Evolutionary conservation across 2,797 vertebrate species (phyloP).

Genomic region (Ptychobarbus kaznakovi): DNA sequence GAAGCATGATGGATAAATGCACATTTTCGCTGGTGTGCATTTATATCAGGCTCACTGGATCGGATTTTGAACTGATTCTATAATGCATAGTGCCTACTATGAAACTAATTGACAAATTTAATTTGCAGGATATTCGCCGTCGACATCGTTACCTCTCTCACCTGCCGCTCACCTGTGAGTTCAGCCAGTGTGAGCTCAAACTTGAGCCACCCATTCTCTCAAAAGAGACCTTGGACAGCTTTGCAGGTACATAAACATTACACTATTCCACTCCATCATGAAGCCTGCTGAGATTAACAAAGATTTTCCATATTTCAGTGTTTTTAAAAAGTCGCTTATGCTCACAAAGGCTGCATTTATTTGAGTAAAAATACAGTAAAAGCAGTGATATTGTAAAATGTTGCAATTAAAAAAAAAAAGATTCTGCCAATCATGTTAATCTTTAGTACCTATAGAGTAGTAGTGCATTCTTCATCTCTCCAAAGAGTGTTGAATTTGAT

Average conservation of each 20-base stretch:
- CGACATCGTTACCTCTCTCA: slow-evolving; percentile 94
- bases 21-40: too few relatives aligned
- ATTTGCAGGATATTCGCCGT: slow-evolving; percentile 89
- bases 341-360: neutral
- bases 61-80: neutral
- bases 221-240: slow-evolving; percentile 91
- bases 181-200: slow-evolving; percentile 95
- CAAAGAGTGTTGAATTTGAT: too few relatives aligned
- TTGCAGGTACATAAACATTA: slow-evolving; percentile 82
- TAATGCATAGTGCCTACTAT: neutral
- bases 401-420: too few relatives aligned
- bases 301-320: neutral
- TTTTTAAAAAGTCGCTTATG: neutral
- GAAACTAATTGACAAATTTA: neutral
- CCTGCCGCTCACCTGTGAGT: slow-evolving; percentile 96
- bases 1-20: neutral
- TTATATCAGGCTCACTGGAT: neutral
- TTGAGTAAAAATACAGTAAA: neutral
- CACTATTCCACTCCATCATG: neutral
- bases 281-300: neutral
- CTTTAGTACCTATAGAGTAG: too few relatives aligned
- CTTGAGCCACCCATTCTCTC: slow-evolving; percentile 91
- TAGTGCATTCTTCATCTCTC: too few relatives aligned
- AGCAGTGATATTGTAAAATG: neutral
- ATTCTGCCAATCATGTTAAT: too few relatives aligned